phyloP scores from a whole-genome alignment of 2,797 vertebrate species.

The Sitta carolinensis region DNA sequence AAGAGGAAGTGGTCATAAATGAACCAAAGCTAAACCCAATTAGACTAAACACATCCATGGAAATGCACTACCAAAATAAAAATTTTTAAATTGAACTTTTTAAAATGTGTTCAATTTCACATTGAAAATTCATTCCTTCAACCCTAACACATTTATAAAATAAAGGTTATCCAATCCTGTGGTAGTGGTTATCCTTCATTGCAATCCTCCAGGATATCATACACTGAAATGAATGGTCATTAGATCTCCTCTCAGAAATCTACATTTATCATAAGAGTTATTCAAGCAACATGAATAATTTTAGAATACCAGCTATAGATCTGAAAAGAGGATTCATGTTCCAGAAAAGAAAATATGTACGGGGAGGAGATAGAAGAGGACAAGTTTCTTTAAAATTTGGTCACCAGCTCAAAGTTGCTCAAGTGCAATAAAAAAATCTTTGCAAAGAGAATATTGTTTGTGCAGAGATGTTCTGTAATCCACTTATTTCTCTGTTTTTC shows the following conservation, averaged over 20 bases:
- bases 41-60: not conserved
- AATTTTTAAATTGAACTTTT: not conserved
- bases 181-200: not conserved
- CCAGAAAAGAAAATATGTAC: not conserved
- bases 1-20: not conserved
- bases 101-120: not conserved
- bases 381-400: not conserved
- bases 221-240: not conserved
- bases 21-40: not conserved
- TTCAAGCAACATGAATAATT: not conserved
- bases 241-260: not conserved
- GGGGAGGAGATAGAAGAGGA: not conserved
- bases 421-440: not conserved
- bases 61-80: not conserved
- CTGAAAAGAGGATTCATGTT: not conserved
- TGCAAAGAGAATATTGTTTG: not conserved
- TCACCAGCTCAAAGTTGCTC: not conserved
- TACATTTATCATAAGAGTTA: not conserved
- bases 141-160: not conserved
- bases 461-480: not conserved
- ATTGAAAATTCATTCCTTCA: not conserved
- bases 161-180: not conserved
- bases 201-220: not conserved
- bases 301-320: not conserved
- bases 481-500: not conserved